These are phyloP conservation scores for Drosophila meridionalis DNA, from an alignment of 2,888 invertebrate genomes.

Conservation along the genomic window DNA sequence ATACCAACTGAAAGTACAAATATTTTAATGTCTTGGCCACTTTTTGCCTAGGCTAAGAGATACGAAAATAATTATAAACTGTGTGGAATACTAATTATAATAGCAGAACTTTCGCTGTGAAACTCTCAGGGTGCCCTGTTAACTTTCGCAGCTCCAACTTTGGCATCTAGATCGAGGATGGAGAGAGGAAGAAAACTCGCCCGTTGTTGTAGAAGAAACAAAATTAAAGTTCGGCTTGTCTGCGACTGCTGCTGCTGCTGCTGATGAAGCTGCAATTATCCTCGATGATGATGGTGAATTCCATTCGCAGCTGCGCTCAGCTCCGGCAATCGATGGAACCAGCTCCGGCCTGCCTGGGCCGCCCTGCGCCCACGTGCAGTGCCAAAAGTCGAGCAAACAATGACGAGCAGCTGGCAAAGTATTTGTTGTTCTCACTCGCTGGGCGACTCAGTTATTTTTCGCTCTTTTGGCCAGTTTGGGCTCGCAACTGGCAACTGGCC, in stretches of 20 bases:
- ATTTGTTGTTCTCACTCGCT: constrained; percentile 74
- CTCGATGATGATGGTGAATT: constrained; percentile 73
- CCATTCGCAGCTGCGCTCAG: constrained; percentile 72
- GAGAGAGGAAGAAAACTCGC: neutral
- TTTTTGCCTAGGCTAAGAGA: neutral
- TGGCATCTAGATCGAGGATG: constrained; percentile 7
- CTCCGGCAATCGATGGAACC: constrained; percentile 46
- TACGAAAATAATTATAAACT: constrained; percentile 6
- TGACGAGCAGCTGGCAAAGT: constrained; percentile 76
- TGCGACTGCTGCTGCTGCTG: constrained; percentile 10
- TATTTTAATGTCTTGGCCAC: neutral
- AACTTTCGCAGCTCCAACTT: constrained; percentile 21
- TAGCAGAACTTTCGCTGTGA: constrained; percentile 39
- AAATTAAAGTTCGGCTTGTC: constrained; percentile 34
- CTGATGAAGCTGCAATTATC: constrained; percentile 74
- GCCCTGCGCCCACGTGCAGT: constrained; percentile 55
- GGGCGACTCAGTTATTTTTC: constrained; percentile 39
- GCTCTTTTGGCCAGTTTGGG: constrained; percentile 2
- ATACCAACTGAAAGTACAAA: neutral
- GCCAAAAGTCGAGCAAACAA: constrained; percentile 69
- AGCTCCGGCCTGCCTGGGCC: neutral
- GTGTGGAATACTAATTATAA: constrained; percentile 5
- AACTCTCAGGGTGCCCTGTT: constrained; percentile 15
- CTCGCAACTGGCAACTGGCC: constrained; percentile 21
- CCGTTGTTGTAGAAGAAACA: constrained; percentile 9